Percentiles rank a stretch among this genome's conserved stretches.
Evolutionary conservation across 2,888 invertebrate species (phyloP).

Genomic region (Apodemia hepburni): DNA sequence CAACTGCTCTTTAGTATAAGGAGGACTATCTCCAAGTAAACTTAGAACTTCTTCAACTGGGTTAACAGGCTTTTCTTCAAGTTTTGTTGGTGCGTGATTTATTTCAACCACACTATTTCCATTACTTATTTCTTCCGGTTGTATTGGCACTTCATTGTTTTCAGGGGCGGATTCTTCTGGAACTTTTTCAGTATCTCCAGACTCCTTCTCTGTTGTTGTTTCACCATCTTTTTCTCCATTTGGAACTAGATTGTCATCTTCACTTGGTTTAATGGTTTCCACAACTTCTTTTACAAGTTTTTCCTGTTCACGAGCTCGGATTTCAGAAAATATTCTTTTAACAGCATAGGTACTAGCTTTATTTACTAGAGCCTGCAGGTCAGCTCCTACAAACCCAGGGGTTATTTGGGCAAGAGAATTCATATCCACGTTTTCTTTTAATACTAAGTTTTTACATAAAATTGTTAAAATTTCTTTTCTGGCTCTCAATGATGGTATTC

Average conservation of each 20-base stretch:
- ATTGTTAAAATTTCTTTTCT: conserved; percentile 88
- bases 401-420: conserved; percentile 89
- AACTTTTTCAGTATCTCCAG: conserved; percentile 38
- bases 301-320: conserved; percentile 36
- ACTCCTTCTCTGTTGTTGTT: background rate
- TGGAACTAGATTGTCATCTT: conserved; percentile 47
- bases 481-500: conserved; percentile 93
- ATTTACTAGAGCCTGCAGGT: conserved; percentile 91
- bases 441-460: conserved; percentile 85
- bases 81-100: conserved; percentile 25
- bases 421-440: conserved; percentile 86
- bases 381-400: conserved; percentile 98
- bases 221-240: conserved; percentile 56
- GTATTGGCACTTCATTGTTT: conserved; percentile 34
- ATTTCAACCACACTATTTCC: conserved; percentile 27
- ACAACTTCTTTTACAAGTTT: conserved; percentile 31
- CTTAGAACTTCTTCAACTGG: conserved; percentile 77
- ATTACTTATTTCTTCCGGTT: conserved; percentile 37
- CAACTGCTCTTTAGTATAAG: conserved; percentile 82
- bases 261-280: conserved; percentile 37
- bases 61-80: conserved; percentile 35
- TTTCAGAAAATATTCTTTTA: conserved; percentile 76
- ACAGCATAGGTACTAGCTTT: conserved; percentile 95
- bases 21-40: conserved; percentile 83
- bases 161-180: conserved; percentile 25